Evolutionary conservation across 2,113 vertebrate genomes (phyloP).

Genomic region (Herpetotheres cachinnans): DNA sequence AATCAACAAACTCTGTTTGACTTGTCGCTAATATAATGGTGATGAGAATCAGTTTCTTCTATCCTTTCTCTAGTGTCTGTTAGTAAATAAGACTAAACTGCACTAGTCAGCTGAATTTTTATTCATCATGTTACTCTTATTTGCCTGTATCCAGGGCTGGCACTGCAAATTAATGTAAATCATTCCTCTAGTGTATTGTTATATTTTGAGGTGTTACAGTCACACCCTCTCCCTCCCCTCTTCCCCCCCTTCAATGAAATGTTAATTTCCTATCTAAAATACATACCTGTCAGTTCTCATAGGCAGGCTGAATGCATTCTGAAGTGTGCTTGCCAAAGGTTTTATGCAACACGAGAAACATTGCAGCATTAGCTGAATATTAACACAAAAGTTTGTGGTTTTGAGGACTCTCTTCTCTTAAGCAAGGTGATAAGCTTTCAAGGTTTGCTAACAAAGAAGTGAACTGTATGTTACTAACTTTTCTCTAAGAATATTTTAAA

Average conservation of each 20-base stretch:
- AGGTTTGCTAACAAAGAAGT: not conserved
- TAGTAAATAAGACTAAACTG: not conserved
- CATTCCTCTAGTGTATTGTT: not conserved
- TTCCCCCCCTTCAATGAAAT: not conserved
- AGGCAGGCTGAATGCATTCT: not conserved
- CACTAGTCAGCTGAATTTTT: not conserved
- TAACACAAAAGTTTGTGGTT: not conserved
- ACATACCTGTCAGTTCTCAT: not conserved
- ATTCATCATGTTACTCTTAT: not conserved
- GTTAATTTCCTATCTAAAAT: not conserved
- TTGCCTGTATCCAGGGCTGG: not conserved
- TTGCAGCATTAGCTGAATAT: not conserved
- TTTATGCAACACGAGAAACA: not conserved
- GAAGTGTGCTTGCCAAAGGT: not conserved
- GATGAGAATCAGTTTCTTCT: not conserved
- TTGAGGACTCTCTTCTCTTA: not conserved
- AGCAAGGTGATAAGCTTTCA: not conserved
- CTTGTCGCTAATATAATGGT: not conserved
- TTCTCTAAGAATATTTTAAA: not conserved
- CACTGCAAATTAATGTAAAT: not conserved
- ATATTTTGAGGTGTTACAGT: not conserved
- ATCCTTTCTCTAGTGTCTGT: not conserved
- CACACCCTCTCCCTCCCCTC: too few relatives aligned
- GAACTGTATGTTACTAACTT: not conserved
- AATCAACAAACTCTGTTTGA: not conserved